phyloP scores from a whole-genome alignment of 2,797 vertebrate genomes.

The Triplophysa yarkandensis region DNA sequence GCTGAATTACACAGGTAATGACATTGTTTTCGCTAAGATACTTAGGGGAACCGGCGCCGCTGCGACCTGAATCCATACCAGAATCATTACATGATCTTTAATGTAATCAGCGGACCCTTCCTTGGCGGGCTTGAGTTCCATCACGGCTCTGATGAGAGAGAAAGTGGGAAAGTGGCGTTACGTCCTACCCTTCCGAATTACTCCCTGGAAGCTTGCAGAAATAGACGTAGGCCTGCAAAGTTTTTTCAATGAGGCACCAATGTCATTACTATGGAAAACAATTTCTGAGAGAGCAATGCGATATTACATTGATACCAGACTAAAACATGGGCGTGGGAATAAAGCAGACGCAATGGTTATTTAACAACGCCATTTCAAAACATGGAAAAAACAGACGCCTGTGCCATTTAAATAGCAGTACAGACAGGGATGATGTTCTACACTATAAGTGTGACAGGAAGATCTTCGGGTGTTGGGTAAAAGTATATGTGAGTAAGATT shows the following conservation, averaged over 20 bases:
- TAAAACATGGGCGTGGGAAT: slow-evolving; percentile 20
- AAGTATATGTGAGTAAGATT: slow-evolving; percentile 30
- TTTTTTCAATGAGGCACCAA: slow-evolving; percentile 72
- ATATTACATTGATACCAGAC: slow-evolving; percentile 26
- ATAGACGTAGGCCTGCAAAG: slow-evolving; percentile 74
- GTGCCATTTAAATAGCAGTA: slow-evolving; percentile 9
- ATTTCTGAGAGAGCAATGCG: slow-evolving; percentile 41
- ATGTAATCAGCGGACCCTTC: slow-evolving; percentile 50
- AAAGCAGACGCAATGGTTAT: background rate
- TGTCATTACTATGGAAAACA: slow-evolving; percentile 64
- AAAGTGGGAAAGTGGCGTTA: slow-evolving; percentile 24
- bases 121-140: slow-evolving; percentile 42
- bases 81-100: slow-evolving; percentile 53
- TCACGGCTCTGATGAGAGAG: slow-evolving; percentile 3
- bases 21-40: slow-evolving; percentile 48
- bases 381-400: background rate
- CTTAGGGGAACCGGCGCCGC: slow-evolving; percentile 36
- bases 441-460: background rate
- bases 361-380: background rate
- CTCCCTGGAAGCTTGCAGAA: slow-evolving; percentile 70
- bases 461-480: slow-evolving; percentile 22
- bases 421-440: background rate
- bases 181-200: slow-evolving; percentile 62
- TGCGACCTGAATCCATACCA: slow-evolving; percentile 46
- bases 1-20: slow-evolving; percentile 56